A percentile compares a stretch with the other conserved stretches of the same genome.
Conservation (phyloP, 2,113 vertebrate species). For the Phainopepla nitens region DNA sequence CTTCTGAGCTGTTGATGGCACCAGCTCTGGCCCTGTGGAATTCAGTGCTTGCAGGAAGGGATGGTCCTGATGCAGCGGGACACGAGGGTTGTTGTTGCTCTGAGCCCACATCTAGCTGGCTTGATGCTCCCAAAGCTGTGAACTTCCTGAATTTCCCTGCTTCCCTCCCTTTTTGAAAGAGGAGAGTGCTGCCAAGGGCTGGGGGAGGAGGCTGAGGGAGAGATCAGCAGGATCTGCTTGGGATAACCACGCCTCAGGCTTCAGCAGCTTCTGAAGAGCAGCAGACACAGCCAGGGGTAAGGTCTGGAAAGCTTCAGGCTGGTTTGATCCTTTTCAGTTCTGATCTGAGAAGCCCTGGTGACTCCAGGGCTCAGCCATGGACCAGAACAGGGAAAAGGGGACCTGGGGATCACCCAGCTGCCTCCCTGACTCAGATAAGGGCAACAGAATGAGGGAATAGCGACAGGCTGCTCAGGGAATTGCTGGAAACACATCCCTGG, state of each 20-base stretch:
- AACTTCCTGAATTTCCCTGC: not conserved
- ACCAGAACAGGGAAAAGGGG: not conserved
- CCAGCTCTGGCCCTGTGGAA: rapidly evolving
- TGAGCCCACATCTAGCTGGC: not conserved
- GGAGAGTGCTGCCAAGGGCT: not conserved
- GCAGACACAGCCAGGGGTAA: not conserved
- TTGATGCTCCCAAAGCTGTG: not conserved
- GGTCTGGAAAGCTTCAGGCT: not conserved
- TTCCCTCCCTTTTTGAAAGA: not conserved
- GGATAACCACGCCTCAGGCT: not conserved
- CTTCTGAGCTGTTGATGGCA: not conserved
- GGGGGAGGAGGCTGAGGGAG: not conserved
- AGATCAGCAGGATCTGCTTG: not conserved
- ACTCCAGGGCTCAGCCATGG: not conserved
- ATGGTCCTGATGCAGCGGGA: not conserved
- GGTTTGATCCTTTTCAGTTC: not conserved
- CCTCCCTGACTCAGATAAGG: not conserved
- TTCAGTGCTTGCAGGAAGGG: not conserved
- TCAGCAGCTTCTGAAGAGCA: not conserved
- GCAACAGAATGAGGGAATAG: not conserved
- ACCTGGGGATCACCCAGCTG: not conserved
- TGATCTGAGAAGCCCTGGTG: not conserved
- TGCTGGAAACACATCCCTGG: not conserved
- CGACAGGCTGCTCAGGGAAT: not conserved
- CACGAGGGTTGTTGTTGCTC: rapidly evolving